phyloP scores from a whole-genome alignment of 2,888 invertebrate genomes.

The Apamea epomidion region DNA sequence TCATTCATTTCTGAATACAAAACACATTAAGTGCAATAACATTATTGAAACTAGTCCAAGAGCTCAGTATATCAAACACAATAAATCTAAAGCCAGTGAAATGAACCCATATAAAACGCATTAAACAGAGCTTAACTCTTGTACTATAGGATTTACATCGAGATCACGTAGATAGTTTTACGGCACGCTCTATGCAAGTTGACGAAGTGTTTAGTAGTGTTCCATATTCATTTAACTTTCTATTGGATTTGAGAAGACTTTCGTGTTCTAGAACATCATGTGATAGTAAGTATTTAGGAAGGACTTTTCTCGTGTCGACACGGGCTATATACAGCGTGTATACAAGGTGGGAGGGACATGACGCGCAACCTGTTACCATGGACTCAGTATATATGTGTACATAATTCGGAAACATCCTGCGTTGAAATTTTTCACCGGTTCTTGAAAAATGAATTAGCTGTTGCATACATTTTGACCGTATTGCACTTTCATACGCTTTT shows the following conservation, averaged over 20 bases:
- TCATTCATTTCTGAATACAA: not conserved
- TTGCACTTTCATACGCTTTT: too few relatives aligned
- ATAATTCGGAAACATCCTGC: too few relatives aligned
- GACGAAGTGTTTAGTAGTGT: not conserved
- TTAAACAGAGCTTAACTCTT: slow-evolving; percentile 27
- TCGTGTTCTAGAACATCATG: not conserved
- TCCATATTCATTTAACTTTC: not conserved
- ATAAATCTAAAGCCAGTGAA: slow-evolving; percentile 37
- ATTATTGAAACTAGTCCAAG: slow-evolving; percentile 19
- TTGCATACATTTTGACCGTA: too few relatives aligned
- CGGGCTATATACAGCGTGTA: not conserved
- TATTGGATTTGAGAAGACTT: not conserved
- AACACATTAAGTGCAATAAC: slow-evolving; percentile 12
- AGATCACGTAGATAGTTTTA: not conserved
- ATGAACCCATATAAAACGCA: slow-evolving; percentile 45
- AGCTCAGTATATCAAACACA: slow-evolving; percentile 23
- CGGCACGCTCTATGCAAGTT: not conserved
- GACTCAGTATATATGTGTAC: too few relatives aligned
- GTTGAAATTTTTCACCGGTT: too few relatives aligned
- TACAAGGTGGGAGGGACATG: too few relatives aligned
- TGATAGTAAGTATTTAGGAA: not conserved
- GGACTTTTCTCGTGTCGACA: not conserved
- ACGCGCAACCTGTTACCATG: too few relatives aligned
- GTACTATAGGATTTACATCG: slow-evolving; percentile 32
- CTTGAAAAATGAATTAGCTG: too few relatives aligned